These are phyloP conservation scores for Discoglossus pictus DNA, from an alignment of 2,797 vertebrate genomes.

Conservation along the genomic window DNA sequence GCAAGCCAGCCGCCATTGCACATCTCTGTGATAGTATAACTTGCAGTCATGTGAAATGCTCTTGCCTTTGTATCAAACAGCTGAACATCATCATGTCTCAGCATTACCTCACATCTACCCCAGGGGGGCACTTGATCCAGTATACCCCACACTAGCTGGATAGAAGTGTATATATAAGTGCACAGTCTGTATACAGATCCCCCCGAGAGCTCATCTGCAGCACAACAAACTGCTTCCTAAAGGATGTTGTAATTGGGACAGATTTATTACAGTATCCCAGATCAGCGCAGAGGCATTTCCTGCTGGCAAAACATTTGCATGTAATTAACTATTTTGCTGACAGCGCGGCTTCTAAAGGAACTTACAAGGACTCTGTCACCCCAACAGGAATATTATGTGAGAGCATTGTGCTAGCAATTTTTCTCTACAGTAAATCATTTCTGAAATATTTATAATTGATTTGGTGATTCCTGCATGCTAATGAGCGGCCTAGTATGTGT, in stretches of 20 bases:
- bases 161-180: slow-evolving; percentile 24
- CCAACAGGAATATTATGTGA: too few species aligned
- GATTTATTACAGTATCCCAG: neutral
- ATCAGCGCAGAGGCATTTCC: slow-evolving; percentile 16
- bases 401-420: too few species aligned
- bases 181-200: slow-evolving; percentile 15
- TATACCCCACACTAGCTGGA: slow-evolving; percentile 29
- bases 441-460: too few species aligned
- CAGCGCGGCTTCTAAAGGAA: too few species aligned
- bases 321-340: too few species aligned
- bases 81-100: slow-evolving; percentile 35
- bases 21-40: too few species aligned
- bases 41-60: too few species aligned
- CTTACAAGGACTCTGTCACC: too few species aligned
- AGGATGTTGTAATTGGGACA: slow-evolving; percentile 5
- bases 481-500: too few species aligned
- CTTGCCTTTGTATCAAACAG: slow-evolving; percentile 15
- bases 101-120: slow-evolving; percentile 32
- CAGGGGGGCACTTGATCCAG: slow-evolving; percentile 18
- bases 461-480: too few species aligned
- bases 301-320: neutral
- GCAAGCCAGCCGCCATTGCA: too few species aligned
- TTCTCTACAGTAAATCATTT: too few species aligned
- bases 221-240: slow-evolving; percentile 10
- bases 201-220: slow-evolving; percentile 13